These are phyloP conservation scores for Channallabes apus DNA, from an alignment of 2,797 vertebrate genomes.

Conservation along the genomic window DNA sequence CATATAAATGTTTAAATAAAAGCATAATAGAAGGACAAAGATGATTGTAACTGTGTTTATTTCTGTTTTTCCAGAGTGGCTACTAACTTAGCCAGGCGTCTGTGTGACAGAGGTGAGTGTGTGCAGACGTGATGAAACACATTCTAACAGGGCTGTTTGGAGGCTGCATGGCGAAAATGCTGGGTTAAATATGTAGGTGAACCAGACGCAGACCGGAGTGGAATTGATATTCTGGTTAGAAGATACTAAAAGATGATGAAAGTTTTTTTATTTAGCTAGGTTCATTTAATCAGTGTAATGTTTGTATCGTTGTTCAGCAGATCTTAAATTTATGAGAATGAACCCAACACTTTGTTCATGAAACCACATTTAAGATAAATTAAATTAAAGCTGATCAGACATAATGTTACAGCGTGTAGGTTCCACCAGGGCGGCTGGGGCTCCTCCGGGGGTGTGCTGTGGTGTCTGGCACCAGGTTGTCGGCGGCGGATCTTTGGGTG, in stretches of 20 bases:
- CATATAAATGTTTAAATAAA: background rate
- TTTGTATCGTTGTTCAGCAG: too few species aligned
- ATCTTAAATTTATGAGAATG: too few species aligned
- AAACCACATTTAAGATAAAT: background rate
- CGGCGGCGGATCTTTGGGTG: too few species aligned
- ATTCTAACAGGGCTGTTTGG: background rate
- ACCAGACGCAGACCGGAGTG: background rate
- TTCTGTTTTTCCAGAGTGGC: slow-evolving; percentile 79
- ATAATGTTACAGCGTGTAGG: too few species aligned
- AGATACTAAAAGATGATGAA: background rate
- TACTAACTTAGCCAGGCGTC: slow-evolving; percentile 87
- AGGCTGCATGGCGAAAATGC: background rate
- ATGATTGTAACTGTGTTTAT: background rate
- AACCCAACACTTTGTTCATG: too few species aligned
- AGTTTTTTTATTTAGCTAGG: too few species aligned
- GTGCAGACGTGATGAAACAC: background rate
- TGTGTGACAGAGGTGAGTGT: slow-evolving; percentile 87
- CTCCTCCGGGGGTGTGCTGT: too few species aligned
- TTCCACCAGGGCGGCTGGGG: too few species aligned
- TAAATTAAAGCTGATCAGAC: background rate
- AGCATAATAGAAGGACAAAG: background rate
- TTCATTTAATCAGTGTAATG: too few species aligned
- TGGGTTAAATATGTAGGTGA: background rate
- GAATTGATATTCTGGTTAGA: background rate
- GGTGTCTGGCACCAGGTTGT: too few species aligned